Conservation (phyloP, 2,797 vertebrate genomes). For the Sebastolobus alascanus region DNA sequence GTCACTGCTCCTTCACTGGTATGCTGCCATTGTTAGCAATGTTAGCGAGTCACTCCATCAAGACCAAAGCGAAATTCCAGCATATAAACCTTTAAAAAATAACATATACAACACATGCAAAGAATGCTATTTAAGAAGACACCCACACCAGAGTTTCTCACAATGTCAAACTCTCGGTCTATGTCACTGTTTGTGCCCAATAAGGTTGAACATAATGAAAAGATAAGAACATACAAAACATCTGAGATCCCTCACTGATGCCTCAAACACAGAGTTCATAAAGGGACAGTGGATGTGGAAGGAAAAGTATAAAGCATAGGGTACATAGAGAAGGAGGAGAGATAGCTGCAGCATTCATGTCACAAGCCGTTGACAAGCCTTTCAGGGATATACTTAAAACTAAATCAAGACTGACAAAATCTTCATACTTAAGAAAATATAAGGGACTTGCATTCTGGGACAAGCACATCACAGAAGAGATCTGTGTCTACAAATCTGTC, state of each 20-base stretch:
- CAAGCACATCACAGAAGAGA: conserved; percentile 39
- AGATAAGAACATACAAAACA: conserved; percentile 13
- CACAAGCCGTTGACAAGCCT: conserved; percentile 51
- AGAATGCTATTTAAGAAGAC: neutral
- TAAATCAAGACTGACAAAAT: conserved; percentile 71
- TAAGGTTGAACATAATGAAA: neutral
- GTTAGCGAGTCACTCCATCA: conserved; percentile 19
- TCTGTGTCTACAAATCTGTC: conserved; percentile 39
- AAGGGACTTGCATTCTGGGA: conserved; percentile 47
- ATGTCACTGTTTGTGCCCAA: neutral
- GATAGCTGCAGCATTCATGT: conserved; percentile 33
- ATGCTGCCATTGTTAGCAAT: conserved; percentile 28
- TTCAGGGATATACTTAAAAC: conserved; percentile 50
- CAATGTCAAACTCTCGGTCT: neutral
- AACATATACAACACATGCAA: neutral
- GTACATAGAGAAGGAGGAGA: conserved; percentile 4
- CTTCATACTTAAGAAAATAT: conserved; percentile 54
- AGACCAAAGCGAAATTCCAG: conserved; percentile 24
- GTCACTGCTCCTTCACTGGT: conserved; percentile 7
- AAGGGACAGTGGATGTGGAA: conserved; percentile 3
- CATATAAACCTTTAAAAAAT: neutral
- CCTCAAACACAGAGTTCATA: conserved; percentile 9
- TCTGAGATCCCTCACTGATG: neutral
- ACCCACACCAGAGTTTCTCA: neutral
- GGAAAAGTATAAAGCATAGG: conserved; percentile 24